These are phyloP conservation scores for Tryphoninae sp. DNA, from an alignment of 2,888 invertebrate species.

Conservation along the genomic window DNA sequence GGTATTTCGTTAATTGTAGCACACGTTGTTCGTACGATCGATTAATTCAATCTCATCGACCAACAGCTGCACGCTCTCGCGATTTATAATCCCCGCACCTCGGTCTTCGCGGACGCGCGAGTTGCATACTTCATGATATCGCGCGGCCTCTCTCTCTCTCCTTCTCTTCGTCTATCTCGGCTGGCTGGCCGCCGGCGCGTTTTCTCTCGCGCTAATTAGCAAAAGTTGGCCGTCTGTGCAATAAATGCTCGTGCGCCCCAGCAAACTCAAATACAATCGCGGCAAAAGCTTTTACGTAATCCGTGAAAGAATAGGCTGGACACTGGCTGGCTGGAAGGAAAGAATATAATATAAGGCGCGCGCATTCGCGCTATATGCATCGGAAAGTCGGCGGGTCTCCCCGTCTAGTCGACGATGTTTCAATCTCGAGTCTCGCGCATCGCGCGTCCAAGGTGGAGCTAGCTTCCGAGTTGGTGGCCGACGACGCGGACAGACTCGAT, in stretches of 20 bases:
- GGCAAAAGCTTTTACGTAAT: constrained; percentile 76
- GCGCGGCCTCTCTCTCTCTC: neutral
- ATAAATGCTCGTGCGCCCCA: constrained; percentile 72
- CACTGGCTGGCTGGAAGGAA: neutral
- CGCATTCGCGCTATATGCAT: constrained; percentile 11
- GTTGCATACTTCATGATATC: constrained; percentile 43
- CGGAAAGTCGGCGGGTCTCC: constrained; percentile 26
- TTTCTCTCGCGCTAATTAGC: constrained; percentile 80
- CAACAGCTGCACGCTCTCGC: constrained; percentile 22
- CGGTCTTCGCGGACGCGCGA: constrained; percentile 22
- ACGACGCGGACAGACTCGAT: neutral
- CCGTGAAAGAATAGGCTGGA: constrained; percentile 46
- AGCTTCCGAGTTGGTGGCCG: constrained; percentile 25
- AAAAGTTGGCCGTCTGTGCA: constrained; percentile 79
- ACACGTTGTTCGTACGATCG: neutral
- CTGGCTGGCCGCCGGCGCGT: constrained; percentile 76
- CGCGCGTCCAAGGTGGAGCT: neutral
- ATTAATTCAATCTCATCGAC: constrained; percentile 36
- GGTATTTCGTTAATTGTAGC: neutral
- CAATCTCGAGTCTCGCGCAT: neutral
- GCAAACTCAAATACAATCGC: constrained; percentile 2
- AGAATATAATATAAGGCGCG: constrained; percentile 13
- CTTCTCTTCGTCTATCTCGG: constrained; percentile 72
- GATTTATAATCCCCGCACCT: constrained; percentile 36
- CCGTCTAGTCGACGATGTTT: neutral